These are phyloP conservation scores for Pimephales promelas DNA, from an alignment of 2,113 vertebrate genomes.

Conservation along the genomic window DNA sequence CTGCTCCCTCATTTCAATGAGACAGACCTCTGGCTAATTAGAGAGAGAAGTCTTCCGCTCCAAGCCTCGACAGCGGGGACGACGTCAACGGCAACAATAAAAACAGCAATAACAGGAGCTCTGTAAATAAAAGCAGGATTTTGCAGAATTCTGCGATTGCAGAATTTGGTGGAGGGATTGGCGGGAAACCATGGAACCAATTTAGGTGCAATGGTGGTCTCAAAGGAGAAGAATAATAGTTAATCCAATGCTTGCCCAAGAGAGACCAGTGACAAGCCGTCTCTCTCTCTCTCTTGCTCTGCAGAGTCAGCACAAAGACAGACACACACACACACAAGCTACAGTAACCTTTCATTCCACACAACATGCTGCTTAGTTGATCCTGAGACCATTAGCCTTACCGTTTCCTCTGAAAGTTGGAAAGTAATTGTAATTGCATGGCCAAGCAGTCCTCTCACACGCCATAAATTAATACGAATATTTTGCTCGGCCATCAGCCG, in stretches of 20 bases:
- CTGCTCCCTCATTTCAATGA: conserved; percentile 68
- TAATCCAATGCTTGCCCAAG: conserved; percentile 69
- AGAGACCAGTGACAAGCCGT: conserved; percentile 59
- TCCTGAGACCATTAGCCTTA: conserved; percentile 65
- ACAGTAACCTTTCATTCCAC: conserved; percentile 58
- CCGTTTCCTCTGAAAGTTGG: conserved; percentile 62
- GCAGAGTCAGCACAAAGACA: conserved; percentile 70
- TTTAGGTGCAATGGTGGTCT: conserved; percentile 67
- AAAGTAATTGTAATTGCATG: conserved; percentile 66
- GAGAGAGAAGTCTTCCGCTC: conserved; percentile 67
- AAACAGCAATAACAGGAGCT: conserved; percentile 41
- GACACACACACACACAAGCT: conserved; percentile 37
- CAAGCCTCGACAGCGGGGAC: conserved; percentile 61
- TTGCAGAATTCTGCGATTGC: neutral
- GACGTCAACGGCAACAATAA: conserved; percentile 59
- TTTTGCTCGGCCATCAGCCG: conserved; percentile 49
- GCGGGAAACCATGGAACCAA: conserved; percentile 61
- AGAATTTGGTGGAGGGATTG: conserved; percentile 32
- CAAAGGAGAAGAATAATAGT: conserved; percentile 65
- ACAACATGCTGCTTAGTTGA: conserved; percentile 66
- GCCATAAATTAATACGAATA: conserved; percentile 62
- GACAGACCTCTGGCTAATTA: conserved; percentile 75
- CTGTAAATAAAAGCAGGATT: conserved; percentile 55
- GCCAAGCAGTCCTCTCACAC: conserved; percentile 59
- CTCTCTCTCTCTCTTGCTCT: conserved; percentile 20